Evolutionary conservation across 1,140 invertebrate species (phyloP).

Genomic region (Stegodyphus dumicola): DNA sequence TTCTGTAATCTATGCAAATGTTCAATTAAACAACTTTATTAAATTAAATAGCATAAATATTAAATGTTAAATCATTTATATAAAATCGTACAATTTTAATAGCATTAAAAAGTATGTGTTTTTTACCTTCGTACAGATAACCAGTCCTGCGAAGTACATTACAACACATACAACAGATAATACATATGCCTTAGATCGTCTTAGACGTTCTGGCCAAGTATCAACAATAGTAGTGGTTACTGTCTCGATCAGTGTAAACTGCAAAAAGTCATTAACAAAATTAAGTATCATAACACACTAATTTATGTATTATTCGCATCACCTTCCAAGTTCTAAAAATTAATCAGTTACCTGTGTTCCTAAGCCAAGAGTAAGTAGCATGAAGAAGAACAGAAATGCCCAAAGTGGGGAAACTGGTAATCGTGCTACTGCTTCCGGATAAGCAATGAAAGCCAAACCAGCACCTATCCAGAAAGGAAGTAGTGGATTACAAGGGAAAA

Average conservation of each 20-base stretch:
- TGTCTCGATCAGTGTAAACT: constrained; percentile 68
- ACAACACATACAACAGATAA: constrained; percentile 66
- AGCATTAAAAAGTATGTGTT: too few relatives aligned
- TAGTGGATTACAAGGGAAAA: too few relatives aligned
- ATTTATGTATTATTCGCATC: too few relatives aligned
- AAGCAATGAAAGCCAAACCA: constrained; percentile 67
- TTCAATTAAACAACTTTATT: too few relatives aligned
- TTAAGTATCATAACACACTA: too few relatives aligned
- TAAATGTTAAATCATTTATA: too few relatives aligned
- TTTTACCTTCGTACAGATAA: constrained; percentile 70
- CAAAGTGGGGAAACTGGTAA: constrained; percentile 68
- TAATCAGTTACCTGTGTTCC: constrained; percentile 66
- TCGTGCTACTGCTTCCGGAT: constrained; percentile 67
- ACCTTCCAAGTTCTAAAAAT: too few relatives aligned
- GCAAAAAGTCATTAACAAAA: constrained; percentile 3
- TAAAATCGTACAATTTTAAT: too few relatives aligned
- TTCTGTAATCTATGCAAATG: too few relatives aligned
- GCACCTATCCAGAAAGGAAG: constrained; percentile 22
- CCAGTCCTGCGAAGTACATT: constrained; percentile 69
- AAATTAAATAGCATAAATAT: too few relatives aligned
- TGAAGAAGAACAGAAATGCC: constrained; percentile 75
- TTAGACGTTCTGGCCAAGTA: constrained; percentile 63
- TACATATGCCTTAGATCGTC: constrained; percentile 64
- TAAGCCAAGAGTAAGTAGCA: constrained; percentile 74
- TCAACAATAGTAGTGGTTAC: constrained; percentile 66